phyloP scores from a whole-genome alignment of 2,113 vertebrate species.

The Acrocephalus kingi region DNA sequence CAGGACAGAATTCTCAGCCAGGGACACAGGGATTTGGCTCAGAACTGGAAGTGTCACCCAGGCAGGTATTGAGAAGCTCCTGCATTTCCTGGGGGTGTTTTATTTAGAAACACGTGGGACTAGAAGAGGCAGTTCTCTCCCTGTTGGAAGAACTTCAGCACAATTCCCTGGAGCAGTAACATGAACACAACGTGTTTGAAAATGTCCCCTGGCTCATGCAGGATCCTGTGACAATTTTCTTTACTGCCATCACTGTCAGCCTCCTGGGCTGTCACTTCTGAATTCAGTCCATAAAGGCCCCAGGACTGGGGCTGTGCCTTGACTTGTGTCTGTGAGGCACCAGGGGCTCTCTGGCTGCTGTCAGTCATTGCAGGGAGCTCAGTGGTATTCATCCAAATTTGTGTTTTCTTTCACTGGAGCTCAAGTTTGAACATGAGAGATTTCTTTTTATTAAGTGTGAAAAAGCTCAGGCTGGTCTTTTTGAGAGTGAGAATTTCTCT shows the following conservation, averaged over 20 bases:
- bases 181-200: rapidly evolving
- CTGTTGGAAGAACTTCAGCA: neutral
- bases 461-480: neutral
- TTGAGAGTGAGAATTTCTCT: neutral
- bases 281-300: neutral
- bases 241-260: neutral
- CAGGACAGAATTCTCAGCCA: neutral
- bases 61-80: neutral
- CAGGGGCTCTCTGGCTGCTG: neutral
- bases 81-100: neutral
- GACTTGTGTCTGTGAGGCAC: constrained; percentile 34
- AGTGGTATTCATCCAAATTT: neutral
- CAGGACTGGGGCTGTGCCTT: constrained; percentile 9
- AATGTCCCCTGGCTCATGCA: neutral
- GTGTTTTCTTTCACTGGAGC: constrained; percentile 13
- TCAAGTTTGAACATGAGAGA: neutral
- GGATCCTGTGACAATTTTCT: neutral
- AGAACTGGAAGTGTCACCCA: neutral
- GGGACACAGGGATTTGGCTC: neutral
- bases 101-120: rapidly evolving
- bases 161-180: neutral
- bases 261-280: neutral
- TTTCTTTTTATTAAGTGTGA: neutral
- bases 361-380: neutral
- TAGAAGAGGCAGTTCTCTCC: neutral